Evolutionary conservation across 2,888 invertebrate species (phyloP).

Genomic region (Pandemis corylana): DNA sequence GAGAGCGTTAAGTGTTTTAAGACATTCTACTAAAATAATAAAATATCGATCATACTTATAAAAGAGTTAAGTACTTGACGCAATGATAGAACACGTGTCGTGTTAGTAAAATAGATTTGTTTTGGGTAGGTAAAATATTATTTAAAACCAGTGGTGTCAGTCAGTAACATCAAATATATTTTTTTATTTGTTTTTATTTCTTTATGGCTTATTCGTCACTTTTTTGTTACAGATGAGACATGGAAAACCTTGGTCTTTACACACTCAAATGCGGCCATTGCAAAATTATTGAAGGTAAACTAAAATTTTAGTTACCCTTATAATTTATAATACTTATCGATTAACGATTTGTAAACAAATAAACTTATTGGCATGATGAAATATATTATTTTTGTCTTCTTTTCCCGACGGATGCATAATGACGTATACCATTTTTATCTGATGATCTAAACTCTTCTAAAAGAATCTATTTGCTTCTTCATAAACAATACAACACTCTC

Average conservation of each 20-base stretch:
- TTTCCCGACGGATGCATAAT: constrained; percentile 43
- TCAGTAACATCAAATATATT: not conserved
- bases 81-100: too few species aligned
- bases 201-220: not conserved
- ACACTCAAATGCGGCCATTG: constrained; percentile 24
- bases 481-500: not conserved
- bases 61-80: too few species aligned
- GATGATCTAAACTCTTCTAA: not conserved
- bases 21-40: not conserved
- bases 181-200: not conserved
- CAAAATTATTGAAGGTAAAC: constrained; percentile 39
- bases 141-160: too few species aligned
- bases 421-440: constrained; percentile 36
- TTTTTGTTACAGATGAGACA: constrained; percentile 39
- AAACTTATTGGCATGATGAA: constrained; percentile 21
- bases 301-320: not conserved
- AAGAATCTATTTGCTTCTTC: not conserved
- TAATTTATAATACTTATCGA: not conserved
- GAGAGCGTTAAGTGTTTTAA: not conserved
- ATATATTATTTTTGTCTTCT: constrained; percentile 40
- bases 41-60: not conserved
- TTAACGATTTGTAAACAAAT: not conserved
- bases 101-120: too few species aligned
- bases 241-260: constrained; percentile 37
- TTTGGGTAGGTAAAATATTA: not conserved